Evolutionary conservation across 2,113 vertebrate genomes (phyloP), one percentile per base, ranked within the genome.

Genomic region (Trogon surrucura): DNA sequence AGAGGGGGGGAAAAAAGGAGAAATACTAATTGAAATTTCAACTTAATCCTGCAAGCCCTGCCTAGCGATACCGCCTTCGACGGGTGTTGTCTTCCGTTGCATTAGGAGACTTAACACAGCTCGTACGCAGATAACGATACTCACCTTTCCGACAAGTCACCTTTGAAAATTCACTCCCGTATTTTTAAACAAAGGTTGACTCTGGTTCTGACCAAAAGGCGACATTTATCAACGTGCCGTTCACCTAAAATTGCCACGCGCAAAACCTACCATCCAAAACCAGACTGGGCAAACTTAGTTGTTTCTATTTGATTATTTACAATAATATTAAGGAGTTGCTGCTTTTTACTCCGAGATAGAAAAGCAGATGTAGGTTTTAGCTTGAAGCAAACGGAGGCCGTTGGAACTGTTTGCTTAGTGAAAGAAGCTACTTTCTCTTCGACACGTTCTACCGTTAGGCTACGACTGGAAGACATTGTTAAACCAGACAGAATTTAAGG

Each of bases 101-200:
- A 47, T 75, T 1, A 83, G 74, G 44, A 51, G 82, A 71, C 29
- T 47, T n/a, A 65, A n/a, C 36, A 53, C 8, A 71, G 64, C 12
- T 60, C 48, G 41, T 32, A 44, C 2, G 2, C 15, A 32, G 32
- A 34, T 58, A 80, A 56, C 27, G 61, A 72, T 21, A 94, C 96
- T 95, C 94, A 97, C 96, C 96, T 94, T 67, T 20, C 75, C 30
- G 2, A 65, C 20, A 88, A 85, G 51, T 26, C 90, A 80, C 66
- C 54, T 86, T 60, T 87, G 87, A 53, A 51, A 32, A 32, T 6
- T 34, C 16, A 38, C 38, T 54, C 57, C 8, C 12, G 3, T 13
- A 16, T 81, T 84, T 80, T 65, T 70, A 81, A 91, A 82, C 27
- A 73, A 75, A 93, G 62, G 38, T 14, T 65, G 53, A 86, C 81